Percentiles rank a stretch among this genome's conserved stretches.
Evolutionary conservation across 30 jellyfish, hydroid and myxozoan species (phyloP).

Genomic region (Rhopilema esculentum): DNA sequence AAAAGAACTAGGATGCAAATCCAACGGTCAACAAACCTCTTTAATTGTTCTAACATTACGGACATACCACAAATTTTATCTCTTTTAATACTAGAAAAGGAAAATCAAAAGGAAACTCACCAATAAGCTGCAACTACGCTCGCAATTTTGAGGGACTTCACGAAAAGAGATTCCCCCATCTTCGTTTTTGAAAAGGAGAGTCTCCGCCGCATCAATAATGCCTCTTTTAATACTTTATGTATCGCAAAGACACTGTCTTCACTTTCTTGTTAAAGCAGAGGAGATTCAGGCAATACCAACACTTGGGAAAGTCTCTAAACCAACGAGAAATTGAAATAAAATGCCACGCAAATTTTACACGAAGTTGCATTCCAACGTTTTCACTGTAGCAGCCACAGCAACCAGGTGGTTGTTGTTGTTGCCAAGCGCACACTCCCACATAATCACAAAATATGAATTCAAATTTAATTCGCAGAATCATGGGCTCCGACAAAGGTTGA

Average conservation of each 20-base stretch:
- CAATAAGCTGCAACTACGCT: conserved; percentile 87
- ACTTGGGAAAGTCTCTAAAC: too few relatives aligned
- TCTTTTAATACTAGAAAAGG: too few relatives aligned
- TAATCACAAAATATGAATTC: neutral
- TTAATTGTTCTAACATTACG: too few relatives aligned
- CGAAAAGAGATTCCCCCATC: conserved; percentile 87
- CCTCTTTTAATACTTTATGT: neutral
- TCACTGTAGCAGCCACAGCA: neutral
- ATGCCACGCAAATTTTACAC: neutral
- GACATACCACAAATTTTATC: too few relatives aligned
- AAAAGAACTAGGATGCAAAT: too few relatives aligned
- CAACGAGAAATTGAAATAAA: neutral
- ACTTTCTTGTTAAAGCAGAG: neutral
- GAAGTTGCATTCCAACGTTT: neutral
- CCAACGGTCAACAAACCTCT: too few relatives aligned
- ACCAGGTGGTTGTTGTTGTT: neutral
- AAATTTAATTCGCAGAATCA: too few relatives aligned
- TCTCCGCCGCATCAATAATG: neutral
- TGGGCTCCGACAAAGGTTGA: too few relatives aligned
- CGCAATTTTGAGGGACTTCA: conserved; percentile 77
- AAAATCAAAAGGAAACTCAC: too few relatives aligned
- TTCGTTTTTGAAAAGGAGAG: neutral
- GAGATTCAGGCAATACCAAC: too few relatives aligned
- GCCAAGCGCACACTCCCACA: neutral
- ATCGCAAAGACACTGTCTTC: neutral